These are phyloP conservation scores for Gambelia wislizenii DNA, from an alignment of 2,797 vertebrate genomes.

Conservation along the genomic window DNA sequence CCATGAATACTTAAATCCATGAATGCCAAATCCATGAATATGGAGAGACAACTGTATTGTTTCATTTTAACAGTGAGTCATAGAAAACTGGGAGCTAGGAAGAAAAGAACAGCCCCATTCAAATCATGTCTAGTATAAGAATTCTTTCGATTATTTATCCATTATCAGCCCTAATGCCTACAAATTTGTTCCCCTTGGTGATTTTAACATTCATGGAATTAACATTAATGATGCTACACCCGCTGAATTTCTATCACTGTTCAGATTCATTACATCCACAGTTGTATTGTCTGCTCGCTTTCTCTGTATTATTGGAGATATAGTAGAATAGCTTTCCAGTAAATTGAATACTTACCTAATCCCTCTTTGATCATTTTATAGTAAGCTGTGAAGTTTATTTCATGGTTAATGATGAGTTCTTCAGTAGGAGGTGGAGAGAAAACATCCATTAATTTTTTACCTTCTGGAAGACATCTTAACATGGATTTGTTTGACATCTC, in stretches of 20 bases:
- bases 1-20: no score
- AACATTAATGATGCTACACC: slow-evolving; percentile 65
- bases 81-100: slow-evolving; percentile 27
- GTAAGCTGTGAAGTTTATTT: slow-evolving; percentile 75
- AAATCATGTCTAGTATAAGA: slow-evolving; percentile 38
- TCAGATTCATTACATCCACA: slow-evolving; percentile 63
- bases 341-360: slow-evolving; percentile 76
- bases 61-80: slow-evolving; percentile 14
- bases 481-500: slow-evolving; percentile 65
- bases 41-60: no score
- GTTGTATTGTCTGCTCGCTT: slow-evolving; percentile 52
- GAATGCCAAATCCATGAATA: no score
- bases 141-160: slow-evolving; percentile 59
- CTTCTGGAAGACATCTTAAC: slow-evolving; percentile 70
- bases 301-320: slow-evolving; percentile 65
- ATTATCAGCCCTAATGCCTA: slow-evolving; percentile 61
- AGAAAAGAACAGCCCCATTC: background rate
- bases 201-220: slow-evolving; percentile 71
- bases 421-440: background rate
- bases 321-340: slow-evolving; percentile 66
- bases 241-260: slow-evolving; percentile 67
- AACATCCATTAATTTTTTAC: slow-evolving; percentile 72
- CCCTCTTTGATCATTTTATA: slow-evolving; percentile 74
- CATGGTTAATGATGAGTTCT: slow-evolving; percentile 68
- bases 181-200: slow-evolving; percentile 67